Evolutionary conservation across 2,888 invertebrate species (phyloP).

Genomic region (Athetis lepigone): DNA sequence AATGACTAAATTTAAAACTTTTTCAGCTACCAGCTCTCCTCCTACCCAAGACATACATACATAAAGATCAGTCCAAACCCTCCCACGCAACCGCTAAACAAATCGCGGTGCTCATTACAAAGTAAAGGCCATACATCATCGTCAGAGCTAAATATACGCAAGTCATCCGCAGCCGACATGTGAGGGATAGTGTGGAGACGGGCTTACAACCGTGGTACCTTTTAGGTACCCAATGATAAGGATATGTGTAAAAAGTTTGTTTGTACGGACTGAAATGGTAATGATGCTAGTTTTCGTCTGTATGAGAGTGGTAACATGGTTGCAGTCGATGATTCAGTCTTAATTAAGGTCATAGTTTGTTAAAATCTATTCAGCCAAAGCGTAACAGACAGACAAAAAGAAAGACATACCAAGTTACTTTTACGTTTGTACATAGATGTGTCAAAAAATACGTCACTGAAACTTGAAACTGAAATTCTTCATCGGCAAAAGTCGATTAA

Average conservation of each 20-base stretch:
- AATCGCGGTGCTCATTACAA: constrained; percentile 78
- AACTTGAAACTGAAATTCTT: no score
- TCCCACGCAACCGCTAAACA: constrained; percentile 50
- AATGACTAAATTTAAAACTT: background rate
- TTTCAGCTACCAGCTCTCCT: background rate
- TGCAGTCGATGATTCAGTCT: no score
- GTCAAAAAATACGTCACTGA: no score
- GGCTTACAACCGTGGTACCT: constrained; percentile 53
- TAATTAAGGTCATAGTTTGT: no score
- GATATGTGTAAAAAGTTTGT: constrained; percentile 25
- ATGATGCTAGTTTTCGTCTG: no score
- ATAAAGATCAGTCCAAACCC: constrained; percentile 27
- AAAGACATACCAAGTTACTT: no score
- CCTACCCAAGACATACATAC: background rate
- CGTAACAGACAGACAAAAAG: no score
- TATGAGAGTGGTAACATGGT: no score
- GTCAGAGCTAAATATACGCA: constrained; percentile 73
- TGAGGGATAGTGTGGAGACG: constrained; percentile 64
- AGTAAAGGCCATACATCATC: constrained; percentile 80
- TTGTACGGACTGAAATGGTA: no score
- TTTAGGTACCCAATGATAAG: constrained; percentile 31
- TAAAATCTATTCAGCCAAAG: no score
- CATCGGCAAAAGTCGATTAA: no score
- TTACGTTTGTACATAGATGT: no score
- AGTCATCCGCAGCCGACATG: constrained; percentile 73